Conservation (phyloP, 2,113 vertebrate species). For the Halcyon malimbica region DNA sequence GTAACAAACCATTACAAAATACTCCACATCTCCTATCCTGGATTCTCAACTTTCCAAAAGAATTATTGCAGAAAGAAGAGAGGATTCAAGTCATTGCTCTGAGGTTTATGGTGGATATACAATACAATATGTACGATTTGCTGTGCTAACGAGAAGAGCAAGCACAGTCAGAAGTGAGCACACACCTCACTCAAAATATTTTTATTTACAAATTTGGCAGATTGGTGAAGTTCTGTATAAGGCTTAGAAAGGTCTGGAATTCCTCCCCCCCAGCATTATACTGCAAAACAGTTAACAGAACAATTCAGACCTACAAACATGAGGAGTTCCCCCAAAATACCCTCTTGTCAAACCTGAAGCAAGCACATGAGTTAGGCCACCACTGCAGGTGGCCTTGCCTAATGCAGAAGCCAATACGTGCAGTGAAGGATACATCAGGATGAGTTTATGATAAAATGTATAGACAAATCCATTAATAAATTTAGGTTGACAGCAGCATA, state of each 20-base stretch:
- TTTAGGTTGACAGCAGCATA: background rate
- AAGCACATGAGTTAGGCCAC: background rate
- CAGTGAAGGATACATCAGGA: background rate
- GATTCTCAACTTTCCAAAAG: background rate
- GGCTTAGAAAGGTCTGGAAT: background rate
- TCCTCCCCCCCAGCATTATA: background rate
- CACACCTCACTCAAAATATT: background rate
- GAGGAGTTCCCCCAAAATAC: background rate
- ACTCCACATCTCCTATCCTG: background rate
- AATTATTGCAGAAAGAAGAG: background rate
- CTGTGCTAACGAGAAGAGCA: background rate
- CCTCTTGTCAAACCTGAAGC: background rate
- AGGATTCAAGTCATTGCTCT: background rate
- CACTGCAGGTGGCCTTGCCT: background rate
- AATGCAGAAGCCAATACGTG: background rate
- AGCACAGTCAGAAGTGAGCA: background rate
- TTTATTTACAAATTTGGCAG: background rate
- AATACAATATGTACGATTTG: fast-evolving
- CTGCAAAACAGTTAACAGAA: background rate
- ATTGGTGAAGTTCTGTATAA: background rate
- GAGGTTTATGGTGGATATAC: background rate
- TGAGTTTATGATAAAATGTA: background rate
- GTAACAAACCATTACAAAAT: background rate
- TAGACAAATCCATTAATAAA: background rate
- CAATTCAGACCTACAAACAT: background rate